These are phyloP conservation scores for Zelostemma sp. DNA, from an alignment of 1,140 invertebrate genomes.

Conservation along the genomic window DNA sequence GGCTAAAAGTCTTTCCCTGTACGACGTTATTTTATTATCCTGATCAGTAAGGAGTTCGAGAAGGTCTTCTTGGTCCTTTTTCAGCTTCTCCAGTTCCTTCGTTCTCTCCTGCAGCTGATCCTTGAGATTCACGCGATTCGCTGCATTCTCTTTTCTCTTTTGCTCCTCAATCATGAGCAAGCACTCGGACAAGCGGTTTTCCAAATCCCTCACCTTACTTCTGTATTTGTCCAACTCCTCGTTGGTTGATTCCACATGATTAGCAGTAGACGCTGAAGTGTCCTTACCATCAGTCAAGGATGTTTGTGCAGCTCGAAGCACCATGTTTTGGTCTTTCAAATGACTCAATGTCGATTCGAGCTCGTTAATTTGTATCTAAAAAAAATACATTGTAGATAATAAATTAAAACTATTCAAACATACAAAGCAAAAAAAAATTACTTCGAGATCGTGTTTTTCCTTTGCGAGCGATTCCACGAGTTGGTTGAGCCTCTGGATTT, in stretches of 20 bases:
- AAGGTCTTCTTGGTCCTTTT: conserved; percentile 93
- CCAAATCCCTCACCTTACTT: conserved; percentile 54
- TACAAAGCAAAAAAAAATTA: too few relatives aligned
- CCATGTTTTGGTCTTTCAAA: conserved; percentile 88
- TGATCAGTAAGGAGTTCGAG: conserved; percentile 88
- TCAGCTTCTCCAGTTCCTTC: conserved; percentile 78
- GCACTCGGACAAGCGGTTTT: conserved; percentile 55
- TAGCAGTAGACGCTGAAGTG: conserved; percentile 8
- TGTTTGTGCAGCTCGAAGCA: conserved; percentile 80
- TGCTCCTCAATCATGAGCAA: conserved; percentile 48
- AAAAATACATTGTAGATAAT: conserved; percentile 46
- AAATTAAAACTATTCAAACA: not conserved
- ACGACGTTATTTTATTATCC: conserved; percentile 80
- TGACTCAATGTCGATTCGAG: conserved; percentile 79
- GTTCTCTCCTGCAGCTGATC: conserved; percentile 63
- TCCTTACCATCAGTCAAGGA: conserved; percentile 46
- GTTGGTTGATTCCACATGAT: conserved; percentile 40
- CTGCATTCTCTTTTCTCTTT: conserved; percentile 40
- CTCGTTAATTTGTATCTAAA: conserved; percentile 80
- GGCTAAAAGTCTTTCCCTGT: conserved; percentile 77
- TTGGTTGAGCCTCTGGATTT: conserved; percentile 76
- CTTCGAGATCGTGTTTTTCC: conserved; percentile 73
- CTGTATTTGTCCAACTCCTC: conserved; percentile 59
- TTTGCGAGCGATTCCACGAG: conserved; percentile 69
- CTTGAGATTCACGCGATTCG: conserved; percentile 56